Conservation (phyloP, 2,113 vertebrate genomes). For the Electrona antarctica region DNA sequence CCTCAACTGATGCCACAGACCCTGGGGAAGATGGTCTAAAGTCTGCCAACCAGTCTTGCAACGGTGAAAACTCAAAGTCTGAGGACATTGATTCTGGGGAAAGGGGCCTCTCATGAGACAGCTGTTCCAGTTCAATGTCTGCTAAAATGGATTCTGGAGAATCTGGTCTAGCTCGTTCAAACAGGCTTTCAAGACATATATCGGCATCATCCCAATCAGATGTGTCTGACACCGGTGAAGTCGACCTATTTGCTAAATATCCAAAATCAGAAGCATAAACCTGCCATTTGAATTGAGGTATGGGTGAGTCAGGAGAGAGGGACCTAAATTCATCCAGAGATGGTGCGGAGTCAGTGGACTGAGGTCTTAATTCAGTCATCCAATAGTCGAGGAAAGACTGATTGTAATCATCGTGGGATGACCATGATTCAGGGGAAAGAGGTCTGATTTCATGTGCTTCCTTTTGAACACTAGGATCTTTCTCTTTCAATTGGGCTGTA, state of each 20-base stretch:
- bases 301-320: neutral
- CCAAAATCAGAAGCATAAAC: neutral
- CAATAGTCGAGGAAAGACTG: neutral
- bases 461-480: neutral
- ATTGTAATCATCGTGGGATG: neutral
- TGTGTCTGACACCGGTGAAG: neutral
- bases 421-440: neutral
- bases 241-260: neutral
- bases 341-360: neutral
- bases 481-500: neutral
- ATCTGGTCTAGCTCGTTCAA: too few species aligned
- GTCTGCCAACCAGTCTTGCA: neutral
- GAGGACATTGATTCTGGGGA: neutral
- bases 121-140: neutral
- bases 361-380: neutral
- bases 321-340: neutral
- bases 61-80: neutral
- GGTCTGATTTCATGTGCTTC: neutral
- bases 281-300: neutral
- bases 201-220: neutral
- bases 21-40: neutral
- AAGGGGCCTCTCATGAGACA: neutral
- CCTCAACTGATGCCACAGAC: neutral
- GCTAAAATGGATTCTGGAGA: neutral
- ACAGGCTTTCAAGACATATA: too few species aligned